Percentiles rank a stretch among this genome's conserved stretches.
phyloP scores from a whole-genome alignment of 2,113 vertebrate species.

The Corythornis madagascariensis region DNA sequence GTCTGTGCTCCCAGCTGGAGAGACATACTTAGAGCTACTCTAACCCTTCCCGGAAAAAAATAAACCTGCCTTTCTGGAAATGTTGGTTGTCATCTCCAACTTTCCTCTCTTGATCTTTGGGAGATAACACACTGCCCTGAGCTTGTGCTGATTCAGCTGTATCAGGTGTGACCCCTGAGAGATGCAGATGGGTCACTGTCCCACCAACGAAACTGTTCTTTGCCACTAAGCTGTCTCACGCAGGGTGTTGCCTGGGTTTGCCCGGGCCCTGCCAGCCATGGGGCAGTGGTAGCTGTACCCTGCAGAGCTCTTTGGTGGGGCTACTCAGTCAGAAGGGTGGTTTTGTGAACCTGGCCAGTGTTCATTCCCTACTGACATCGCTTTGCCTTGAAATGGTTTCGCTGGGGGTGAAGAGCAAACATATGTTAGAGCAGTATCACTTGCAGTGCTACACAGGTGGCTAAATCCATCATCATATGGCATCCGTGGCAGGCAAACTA shows the following conservation, averaged over 20 bases:
- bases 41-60: neutral
- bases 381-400: constrained; percentile 51
- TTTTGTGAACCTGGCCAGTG: neutral
- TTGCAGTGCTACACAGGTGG: constrained; percentile 48
- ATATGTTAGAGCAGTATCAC: constrained; percentile 50
- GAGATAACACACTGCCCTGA: neutral
- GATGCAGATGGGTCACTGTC: neutral
- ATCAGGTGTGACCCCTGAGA: neutral
- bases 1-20: neutral
- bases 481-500: constrained; percentile 45
- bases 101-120: neutral
- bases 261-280: neutral
- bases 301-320: neutral
- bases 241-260: neutral
- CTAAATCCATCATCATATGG: constrained; percentile 61
- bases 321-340: neutral
- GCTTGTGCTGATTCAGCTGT: neutral
- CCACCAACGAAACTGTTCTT: neutral
- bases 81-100: neutral
- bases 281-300: neutral
- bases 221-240: neutral
- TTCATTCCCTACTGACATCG: neutral
- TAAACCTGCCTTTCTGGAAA: neutral
- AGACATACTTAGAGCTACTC: neutral
- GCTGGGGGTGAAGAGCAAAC: constrained; percentile 27